Percentiles rank a stretch among this genome's conserved stretches.
phyloP scores from a whole-genome alignment of 2,888 invertebrate genomes.

The Octonoba sinensis region DNA sequence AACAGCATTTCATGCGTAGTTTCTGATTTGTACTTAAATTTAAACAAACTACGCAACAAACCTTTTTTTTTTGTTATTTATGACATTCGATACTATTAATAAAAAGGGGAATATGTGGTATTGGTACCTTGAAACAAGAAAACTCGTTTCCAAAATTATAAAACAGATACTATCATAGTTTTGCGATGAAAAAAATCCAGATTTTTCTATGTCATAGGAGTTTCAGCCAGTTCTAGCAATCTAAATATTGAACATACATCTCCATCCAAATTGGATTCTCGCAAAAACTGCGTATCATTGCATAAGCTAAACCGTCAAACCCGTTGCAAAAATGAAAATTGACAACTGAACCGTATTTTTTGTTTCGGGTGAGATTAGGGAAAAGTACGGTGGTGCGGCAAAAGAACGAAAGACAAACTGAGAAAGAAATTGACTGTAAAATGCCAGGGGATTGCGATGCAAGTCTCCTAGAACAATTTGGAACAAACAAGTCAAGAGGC shows the following conservation, averaged over 20 bases:
- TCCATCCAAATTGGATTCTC: constrained; percentile 29
- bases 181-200: no score
- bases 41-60: no score
- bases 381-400: constrained; percentile 11
- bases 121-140: no score
- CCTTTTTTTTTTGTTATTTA: no score
- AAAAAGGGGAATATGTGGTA: no score
- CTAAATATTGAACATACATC: constrained; percentile 19
- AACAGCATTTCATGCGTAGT: no score
- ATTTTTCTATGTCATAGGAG: neutral
- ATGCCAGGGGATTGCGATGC: constrained; percentile 12
- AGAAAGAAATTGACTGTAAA: constrained; percentile 41
- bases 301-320: constrained; percentile 10
- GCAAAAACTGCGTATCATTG: constrained; percentile 1
- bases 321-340: constrained; percentile 32
- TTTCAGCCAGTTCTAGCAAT: constrained; percentile 22
- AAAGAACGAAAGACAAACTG: constrained; percentile 9
- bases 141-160: no score
- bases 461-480: no score
- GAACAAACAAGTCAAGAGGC: no score
- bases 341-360: constrained; percentile 38
- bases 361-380: constrained; percentile 29
- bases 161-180: no score
- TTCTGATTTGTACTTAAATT: no score
- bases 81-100: no score